Base-by-base conservation (phyloP, 2,888 invertebrate genomes). In the Stegophylla sp. region DNA sequence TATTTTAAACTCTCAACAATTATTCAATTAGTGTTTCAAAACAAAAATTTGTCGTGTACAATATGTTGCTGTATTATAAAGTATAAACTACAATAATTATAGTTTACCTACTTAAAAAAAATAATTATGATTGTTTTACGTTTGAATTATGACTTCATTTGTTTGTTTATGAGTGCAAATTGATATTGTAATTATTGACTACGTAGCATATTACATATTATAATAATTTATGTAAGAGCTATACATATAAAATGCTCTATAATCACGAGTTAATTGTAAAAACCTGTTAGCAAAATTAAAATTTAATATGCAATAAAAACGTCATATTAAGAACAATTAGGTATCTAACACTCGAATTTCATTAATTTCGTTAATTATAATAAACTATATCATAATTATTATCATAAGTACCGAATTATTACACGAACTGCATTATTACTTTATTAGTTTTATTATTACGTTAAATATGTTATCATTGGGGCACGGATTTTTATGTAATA, bases 251-350 rank as follows among this genome's bases (percentile, higher is more conserved):
- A 34, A 66, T 64, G 15, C 17, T 48, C 48, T 69, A 17, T 43
- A 56, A 72, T 43, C 56, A 56, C 20, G 20, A 72, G 20, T 20
- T 56, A 72, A 72, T 72, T 56, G 72, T 73, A 7, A 59, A 73
- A 45, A 73, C 73, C 73, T 73, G 73, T 59, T 73, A 23, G 59
- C 59, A 3, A 59, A 73, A 41, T 45, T 45, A 26, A 26, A 59
- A 73, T 26, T 59, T 59, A n/a, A 73, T 73, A 45, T n/a, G 43
- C 17, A 59, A 73, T 73, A 59, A 73, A 73, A 59, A 73, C 59
- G 59, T 73, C 73, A 59, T 59, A 59, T 73, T 59, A 73, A 59
- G 41, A 72, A 17, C 41, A 17, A 56, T 72, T 69, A 51, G 53
- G 51, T 34, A 23, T n/a, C 1, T 15, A 15, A 26, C 17, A 10